Conservation (phyloP, 2,888 invertebrate genomes). For the Trichopria drosophilae region DNA sequence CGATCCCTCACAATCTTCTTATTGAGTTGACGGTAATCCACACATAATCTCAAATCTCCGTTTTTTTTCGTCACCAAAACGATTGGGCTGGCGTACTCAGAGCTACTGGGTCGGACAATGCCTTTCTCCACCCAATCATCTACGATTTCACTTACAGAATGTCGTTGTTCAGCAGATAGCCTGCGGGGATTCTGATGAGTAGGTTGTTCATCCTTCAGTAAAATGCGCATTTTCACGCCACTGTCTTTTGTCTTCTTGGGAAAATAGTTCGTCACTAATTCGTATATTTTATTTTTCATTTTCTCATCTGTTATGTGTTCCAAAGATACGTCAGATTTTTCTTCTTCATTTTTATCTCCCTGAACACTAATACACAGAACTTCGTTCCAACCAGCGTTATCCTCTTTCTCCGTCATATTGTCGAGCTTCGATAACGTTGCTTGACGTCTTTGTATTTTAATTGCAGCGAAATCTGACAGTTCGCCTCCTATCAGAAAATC, state of each 20-base stretch:
- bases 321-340: no score
- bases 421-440: slow-evolving; percentile 10
- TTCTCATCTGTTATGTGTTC: no score
- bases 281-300: no score
- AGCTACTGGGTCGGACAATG: slow-evolving; percentile 35
- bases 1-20: slow-evolving; percentile 32
- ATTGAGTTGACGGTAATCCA: slow-evolving; percentile 37
- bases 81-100: slow-evolving; percentile 39
- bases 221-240: slow-evolving; percentile 32
- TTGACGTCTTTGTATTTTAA: slow-evolving; percentile 14
- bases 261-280: slow-evolving; percentile 27
- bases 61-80: slow-evolving; percentile 35
- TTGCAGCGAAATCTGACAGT: slow-evolving; percentile 24
- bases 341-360: no score
- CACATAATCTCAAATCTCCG: slow-evolving; percentile 31
- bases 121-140: slow-evolving; percentile 30
- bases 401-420: slow-evolving; percentile 23
- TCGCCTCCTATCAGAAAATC: slow-evolving; percentile 28
- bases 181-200: slow-evolving; percentile 31
- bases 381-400: no score
- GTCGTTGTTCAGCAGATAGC: slow-evolving; percentile 27
- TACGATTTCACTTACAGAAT: slow-evolving; percentile 30
- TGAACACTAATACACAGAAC: no score
- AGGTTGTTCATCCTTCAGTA: slow-evolving; percentile 35
- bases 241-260: slow-evolving; percentile 25